Percentiles rank a stretch among this genome's conserved stretches.
Conservation (phyloP, 2,113 vertebrate genomes). For the Eubucco bourcierii region DNA sequence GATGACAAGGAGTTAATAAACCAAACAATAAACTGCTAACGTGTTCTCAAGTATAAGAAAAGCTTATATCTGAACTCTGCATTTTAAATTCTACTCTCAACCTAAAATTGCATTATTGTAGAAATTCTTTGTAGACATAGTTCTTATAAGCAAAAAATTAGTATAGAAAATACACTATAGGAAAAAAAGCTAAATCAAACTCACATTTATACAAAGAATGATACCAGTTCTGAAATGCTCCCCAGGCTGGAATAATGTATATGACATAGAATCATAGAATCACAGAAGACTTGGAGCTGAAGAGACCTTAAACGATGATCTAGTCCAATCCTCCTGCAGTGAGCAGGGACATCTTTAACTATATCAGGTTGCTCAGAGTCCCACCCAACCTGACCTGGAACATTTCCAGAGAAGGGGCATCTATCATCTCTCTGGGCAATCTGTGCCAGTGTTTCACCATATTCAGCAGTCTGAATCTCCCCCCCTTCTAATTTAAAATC, state of each 20-base stretch:
- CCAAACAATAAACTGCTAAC: neutral
- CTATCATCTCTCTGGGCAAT: neutral
- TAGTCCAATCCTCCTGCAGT: rapidly evolving
- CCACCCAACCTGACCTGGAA: neutral
- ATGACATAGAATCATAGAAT: neutral
- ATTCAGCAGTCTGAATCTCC: neutral
- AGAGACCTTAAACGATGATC: neutral
- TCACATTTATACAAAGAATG: neutral
- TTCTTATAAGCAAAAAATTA: neutral
- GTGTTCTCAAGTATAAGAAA: neutral
- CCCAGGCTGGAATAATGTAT: neutral
- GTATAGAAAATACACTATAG: neutral
- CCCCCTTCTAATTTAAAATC: neutral
- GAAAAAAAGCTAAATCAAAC: neutral
- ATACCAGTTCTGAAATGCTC: neutral
- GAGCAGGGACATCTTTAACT: neutral
- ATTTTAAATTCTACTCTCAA: neutral
- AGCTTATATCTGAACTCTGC: neutral
- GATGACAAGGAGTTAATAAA: neutral
- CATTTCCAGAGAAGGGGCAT: neutral
- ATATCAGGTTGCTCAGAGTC: neutral
- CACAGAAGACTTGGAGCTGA: neutral
- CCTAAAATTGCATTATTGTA: neutral
- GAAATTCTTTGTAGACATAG: neutral
- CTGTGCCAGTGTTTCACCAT: rapidly evolving